phyloP scores from a whole-genome alignment of 2,888 invertebrate genomes.

The Sesamia inferens region DNA sequence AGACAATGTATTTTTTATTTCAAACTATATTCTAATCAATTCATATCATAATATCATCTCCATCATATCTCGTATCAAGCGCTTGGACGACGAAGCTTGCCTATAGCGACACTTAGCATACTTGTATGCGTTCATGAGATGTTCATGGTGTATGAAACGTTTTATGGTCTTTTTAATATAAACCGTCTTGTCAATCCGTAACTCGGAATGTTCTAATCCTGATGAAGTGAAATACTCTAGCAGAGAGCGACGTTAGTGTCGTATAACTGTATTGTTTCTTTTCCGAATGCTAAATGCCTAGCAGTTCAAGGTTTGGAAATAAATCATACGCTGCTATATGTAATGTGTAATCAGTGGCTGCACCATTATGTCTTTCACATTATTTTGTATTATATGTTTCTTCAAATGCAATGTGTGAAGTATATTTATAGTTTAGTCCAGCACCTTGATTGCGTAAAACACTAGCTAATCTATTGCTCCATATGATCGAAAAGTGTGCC shows the following conservation, averaged over 20 bases:
- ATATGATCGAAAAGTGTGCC: too few relatives aligned
- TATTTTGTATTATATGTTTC: neutral
- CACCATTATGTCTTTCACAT: neutral
- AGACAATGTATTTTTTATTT: neutral
- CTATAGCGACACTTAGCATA: neutral
- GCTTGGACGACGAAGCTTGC: neutral
- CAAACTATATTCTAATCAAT: too few relatives aligned
- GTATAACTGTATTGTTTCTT: neutral
- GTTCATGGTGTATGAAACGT: neutral
- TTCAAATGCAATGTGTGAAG: neutral
- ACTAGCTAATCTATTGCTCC: too few relatives aligned
- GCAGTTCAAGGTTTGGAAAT: conserved; percentile 9
- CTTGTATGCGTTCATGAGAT: neutral
- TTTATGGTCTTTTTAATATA: neutral
- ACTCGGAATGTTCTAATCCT: neutral
- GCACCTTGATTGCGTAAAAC: too few relatives aligned
- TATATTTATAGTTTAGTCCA: neutral
- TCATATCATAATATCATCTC: too few relatives aligned
- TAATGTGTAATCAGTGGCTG: neutral
- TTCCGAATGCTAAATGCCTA: conserved; percentile 16
- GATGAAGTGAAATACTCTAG: neutral
- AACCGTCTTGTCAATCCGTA: neutral
- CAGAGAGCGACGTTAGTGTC: too few relatives aligned
- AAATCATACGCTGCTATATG: neutral
- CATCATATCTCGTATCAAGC: neutral